Conservation (phyloP, 2,888 invertebrate species). For the Macrosoma leucophasiata region DNA sequence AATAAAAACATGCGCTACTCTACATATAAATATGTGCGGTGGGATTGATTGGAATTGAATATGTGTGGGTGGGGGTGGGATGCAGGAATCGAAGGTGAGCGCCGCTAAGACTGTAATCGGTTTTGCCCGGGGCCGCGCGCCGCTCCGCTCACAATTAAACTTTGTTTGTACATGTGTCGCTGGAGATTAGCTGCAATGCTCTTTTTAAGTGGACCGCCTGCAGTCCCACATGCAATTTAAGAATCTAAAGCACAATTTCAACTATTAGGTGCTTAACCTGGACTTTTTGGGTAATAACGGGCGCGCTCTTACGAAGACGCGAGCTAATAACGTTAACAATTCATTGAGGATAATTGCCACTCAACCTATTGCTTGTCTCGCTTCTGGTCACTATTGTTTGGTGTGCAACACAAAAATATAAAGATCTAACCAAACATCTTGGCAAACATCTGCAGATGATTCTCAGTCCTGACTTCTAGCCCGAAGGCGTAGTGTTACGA, state of each 20-base stretch:
- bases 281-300: no score
- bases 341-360: no score
- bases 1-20: slow-evolving; percentile 69
- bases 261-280: slow-evolving; percentile 34
- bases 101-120: slow-evolving; percentile 74
- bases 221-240: slow-evolving; percentile 67
- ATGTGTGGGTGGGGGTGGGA: slow-evolving; percentile 48
- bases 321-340: no score
- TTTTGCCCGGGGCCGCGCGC: slow-evolving; percentile 57
- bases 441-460: no score
- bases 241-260: slow-evolving; percentile 55
- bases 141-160: slow-evolving; percentile 69
- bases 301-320: no score
- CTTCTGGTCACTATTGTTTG: no score
- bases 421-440: no score
- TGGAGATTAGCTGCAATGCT: slow-evolving; percentile 72
- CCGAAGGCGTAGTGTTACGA: no score
- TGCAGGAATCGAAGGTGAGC: slow-evolving; percentile 70
- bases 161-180: slow-evolving; percentile 75
- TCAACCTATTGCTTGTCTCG: no score
- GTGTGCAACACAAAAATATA: no score
- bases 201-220: slow-evolving; percentile 70
- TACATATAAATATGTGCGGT: slow-evolving; percentile 70
- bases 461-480: no score
- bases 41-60: slow-evolving; percentile 75